Evolutionary conservation across 2,113 vertebrate species (phyloP), one percentile per base, ranked within the genome.

Genomic region (Origma solitaria): DNA sequence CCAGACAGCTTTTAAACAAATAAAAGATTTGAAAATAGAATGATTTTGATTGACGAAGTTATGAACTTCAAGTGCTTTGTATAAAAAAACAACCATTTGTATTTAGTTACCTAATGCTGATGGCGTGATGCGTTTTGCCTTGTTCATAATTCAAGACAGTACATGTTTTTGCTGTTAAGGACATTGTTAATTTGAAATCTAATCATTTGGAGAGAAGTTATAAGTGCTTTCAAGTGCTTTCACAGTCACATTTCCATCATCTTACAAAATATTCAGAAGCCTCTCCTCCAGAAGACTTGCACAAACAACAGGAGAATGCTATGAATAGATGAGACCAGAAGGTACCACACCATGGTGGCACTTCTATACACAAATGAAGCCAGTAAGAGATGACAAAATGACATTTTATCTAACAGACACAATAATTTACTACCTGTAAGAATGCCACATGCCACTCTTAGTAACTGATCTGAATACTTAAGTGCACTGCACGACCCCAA

Each of bases 191-290:
- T 86, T 93, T 81, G 88, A 83, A 83, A 54, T 61, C 57, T 86
- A 88, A 93, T 92, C 64, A 93, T 77, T 77, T 56, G 15, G 38
- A 93, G 38, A 78, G 64, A 90, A 95, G 76, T 78, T 10, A 0
- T 70, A 81, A 93, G 88, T 88, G 72, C 68, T 88, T 93, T 94
- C 71, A 94, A 94, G 87, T 85, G 82, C 77, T 94, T 95, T 91
- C 79, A 75, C 49, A 82, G 87, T 25, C 70, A 40, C 33, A 79
- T 80, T 92, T 85, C 49, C 61, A 53, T 2, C 79, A 49, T 27
- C 91, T 87, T 20, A 35, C 69, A 57, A 72, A 95, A 84, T 24
- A 78, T 27, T 76, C 70, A 35, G 60, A 58, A 80, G 76, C 33
- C 28, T 71, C 44, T 81, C 25, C 42, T 64, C 17, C 44, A 27